These are phyloP conservation scores for Coecobrya sp. DNA, from an alignment of 2,888 invertebrate species.

Conservation along the genomic window DNA sequence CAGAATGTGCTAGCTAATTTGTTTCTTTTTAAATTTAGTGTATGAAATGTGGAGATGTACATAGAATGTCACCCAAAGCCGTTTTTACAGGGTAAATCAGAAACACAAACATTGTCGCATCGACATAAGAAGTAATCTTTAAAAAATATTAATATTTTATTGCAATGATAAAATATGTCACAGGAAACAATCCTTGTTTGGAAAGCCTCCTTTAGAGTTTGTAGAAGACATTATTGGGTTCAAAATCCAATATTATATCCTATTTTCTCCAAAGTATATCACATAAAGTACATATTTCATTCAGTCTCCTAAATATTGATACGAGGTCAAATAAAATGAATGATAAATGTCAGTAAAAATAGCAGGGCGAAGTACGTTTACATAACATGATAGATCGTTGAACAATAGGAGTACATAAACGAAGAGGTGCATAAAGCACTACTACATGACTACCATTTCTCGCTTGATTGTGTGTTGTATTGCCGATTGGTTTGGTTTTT, in stretches of 20 bases:
- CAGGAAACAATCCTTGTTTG: too few species aligned
- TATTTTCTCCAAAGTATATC: too few species aligned
- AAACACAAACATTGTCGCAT: neutral
- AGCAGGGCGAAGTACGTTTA: slow-evolving; percentile 43
- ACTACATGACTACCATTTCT: neutral
- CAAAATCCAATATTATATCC: too few species aligned
- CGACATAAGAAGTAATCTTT: slow-evolving; percentile 41
- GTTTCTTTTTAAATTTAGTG: neutral
- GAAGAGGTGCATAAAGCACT: neutral
- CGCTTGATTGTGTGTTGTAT: slow-evolving; percentile 3
- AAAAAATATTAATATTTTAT: too few species aligned
- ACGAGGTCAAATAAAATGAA: too few species aligned
- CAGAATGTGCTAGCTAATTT: neutral
- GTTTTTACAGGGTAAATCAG: too few species aligned
- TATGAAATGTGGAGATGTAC: too few species aligned
- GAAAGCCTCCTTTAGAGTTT: too few species aligned
- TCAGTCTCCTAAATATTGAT: too few species aligned
- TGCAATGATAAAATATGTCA: slow-evolving; percentile 46
- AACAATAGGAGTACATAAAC: neutral
- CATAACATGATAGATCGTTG: slow-evolving; percentile 59
- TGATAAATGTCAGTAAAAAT: neutral
- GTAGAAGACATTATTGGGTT: too few species aligned
- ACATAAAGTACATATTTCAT: too few species aligned
- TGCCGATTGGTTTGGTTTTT: slow-evolving; percentile 36
- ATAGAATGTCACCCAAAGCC: too few species aligned